Base-by-base conservation (phyloP, 2,797 vertebrate species). In the Onychomys arenicola region DNA sequence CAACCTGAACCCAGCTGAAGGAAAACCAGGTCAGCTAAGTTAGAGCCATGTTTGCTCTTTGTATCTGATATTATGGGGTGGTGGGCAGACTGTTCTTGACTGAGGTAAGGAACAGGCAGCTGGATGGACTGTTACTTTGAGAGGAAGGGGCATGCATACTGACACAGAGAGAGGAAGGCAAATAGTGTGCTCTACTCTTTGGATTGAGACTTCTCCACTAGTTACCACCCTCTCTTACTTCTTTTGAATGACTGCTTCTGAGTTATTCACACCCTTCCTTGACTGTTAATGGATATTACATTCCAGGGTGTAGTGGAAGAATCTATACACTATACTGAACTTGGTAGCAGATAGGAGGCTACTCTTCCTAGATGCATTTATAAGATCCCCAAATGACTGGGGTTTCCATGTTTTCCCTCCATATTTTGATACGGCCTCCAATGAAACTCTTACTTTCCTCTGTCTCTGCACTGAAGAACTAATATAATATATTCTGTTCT, bases 391-490 rank as follows among this genome's bases (percentile, higher is more conserved):
- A 71, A 82, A 86, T 78, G n/a, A 81, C 73, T 69, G 29, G 81
- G 16, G 4, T 92, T 89, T 97, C 57, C n/a, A 83, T 3, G 75
- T 93, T 90, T 87, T 95, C 59, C 82, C 23, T 80, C 4, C 2
- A 7, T 69, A 80, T 92, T 90, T 93, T 89, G 77, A 86, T 29
- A 71, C 34, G 92, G 2, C 0, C 1, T 88, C n/a, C 90, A 88
- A 95, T 25, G 52, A 84, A 90, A 90, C 27, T 40, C 1, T 52
- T 84, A 43, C 23, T 89, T 93, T 90, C 88, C 46, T 95, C 75
- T n/a, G 27, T 16, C 57, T 93, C 55, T 37, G 49, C 0, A 55
- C 0, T 63, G 75, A 94, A 69, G 61, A 80, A 88, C 61, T 86
- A 92, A 92, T 89, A 43, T 37, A 32, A 76, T 89, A 57, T 43